A percentile compares a stretch with the other conserved stretches of the same genome.
Conservation (phyloP, 2,888 invertebrate species). For the Parapristionchus giblindavisi region DNA sequence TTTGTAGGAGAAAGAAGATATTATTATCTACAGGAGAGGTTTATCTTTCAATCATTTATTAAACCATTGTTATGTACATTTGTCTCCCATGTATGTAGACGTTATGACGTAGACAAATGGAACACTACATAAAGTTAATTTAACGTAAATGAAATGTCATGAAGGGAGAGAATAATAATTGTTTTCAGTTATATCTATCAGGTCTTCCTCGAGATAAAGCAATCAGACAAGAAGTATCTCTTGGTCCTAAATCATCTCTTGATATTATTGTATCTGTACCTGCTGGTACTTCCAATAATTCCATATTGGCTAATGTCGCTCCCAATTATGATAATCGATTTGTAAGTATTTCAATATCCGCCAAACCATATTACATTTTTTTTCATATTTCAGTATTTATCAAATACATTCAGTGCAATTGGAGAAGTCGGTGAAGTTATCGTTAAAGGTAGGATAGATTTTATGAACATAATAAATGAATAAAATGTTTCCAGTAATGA, state of each 20-base stretch:
- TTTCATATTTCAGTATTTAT: conserved; percentile 75
- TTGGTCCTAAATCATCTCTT: conserved; percentile 9
- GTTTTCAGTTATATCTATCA: conserved; percentile 25
- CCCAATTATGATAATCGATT: conserved; percentile 30
- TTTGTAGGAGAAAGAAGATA: conserved; percentile 32
- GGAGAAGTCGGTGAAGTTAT: conserved; percentile 92
- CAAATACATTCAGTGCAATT: conserved; percentile 79
- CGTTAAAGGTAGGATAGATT: conserved; percentile 79
- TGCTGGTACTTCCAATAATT: conserved; percentile 7
- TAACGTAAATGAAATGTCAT: too few relatives aligned
- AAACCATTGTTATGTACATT: too few relatives aligned
- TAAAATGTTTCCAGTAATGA: conserved; percentile 78
- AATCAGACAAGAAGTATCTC: conserved; percentile 22
- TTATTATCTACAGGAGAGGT: conserved; percentile 26
- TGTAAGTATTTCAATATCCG: background rate
- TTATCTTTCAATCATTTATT: background rate
- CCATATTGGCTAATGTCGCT: conserved; percentile 31
- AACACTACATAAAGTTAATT: too few relatives aligned
- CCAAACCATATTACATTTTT: too few relatives aligned
- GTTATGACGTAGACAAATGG: too few relatives aligned
- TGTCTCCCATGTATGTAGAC: too few relatives aligned
- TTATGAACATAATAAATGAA: too few relatives aligned
- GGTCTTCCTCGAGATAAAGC: conserved; percentile 32
- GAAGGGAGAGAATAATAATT: background rate
- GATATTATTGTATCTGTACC: conserved; percentile 30